A percentile compares a stretch with the other conserved stretches of the same genome.
Evolutionary conservation across 1,140 invertebrate genomes (phyloP).

Genomic region (Vollenhovia emeryi): DNA sequence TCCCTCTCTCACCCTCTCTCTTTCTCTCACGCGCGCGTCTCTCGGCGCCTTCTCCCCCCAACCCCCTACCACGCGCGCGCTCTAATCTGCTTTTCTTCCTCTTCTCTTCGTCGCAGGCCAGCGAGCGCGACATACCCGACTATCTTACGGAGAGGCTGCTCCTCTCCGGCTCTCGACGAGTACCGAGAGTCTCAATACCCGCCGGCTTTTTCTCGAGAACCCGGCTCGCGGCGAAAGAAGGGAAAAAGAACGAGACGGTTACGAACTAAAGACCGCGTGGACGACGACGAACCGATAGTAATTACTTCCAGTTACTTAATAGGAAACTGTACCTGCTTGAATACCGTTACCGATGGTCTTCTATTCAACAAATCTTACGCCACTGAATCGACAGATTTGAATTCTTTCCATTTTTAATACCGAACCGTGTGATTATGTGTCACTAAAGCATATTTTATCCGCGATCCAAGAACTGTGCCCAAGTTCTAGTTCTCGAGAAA

Average conservation of each 20-base stretch:
- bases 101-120: conserved; percentile 19
- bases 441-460: neutral
- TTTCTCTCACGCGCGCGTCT: conserved; percentile 59
- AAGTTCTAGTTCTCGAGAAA: too few species aligned
- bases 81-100: conserved; percentile 68
- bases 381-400: neutral
- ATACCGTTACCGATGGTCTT: neutral
- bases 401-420: neutral
- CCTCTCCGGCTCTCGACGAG: neutral
- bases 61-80: conserved; percentile 22
- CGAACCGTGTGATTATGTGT: neutral
- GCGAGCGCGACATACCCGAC: conserved; percentile 30
- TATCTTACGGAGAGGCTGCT: conserved; percentile 26
- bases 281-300: neutral
- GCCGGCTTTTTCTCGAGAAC: conserved; percentile 14
- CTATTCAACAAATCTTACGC: neutral
- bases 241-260: neutral
- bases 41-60: conserved; percentile 55
- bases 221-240: neutral
- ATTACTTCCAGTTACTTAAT: neutral
- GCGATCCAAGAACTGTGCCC: too few species aligned
- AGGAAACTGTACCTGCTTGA: neutral
- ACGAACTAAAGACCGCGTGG: neutral
- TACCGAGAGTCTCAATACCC: conserved; percentile 8
- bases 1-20: conserved; percentile 46